Base-by-base conservation (phyloP, 1,140 invertebrate genomes). In the Idris sp. region DNA sequence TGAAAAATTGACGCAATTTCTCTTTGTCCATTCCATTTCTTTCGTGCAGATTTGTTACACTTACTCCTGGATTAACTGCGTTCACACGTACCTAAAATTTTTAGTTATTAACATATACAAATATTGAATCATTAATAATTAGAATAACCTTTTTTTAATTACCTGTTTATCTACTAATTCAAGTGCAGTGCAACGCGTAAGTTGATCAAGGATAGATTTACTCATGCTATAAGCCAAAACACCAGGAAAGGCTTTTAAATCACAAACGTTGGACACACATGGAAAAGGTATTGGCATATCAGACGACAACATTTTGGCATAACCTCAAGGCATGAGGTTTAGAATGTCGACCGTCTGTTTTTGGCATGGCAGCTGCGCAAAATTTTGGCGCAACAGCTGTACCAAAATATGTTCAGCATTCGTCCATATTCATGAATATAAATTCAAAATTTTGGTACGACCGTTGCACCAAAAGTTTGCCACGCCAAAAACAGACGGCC, bases 181-280 rank as follows among this genome's bases (percentile, higher is more conserved):
- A 68, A 96, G 88, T 9, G 93, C 93, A 6, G 91, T 88, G 78
- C 94, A 96, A 74, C 92, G 90, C 0, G 96, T 98, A 33, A 98
- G 91, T 80, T 98, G 96, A 86, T 98, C 96, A 0, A 98, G 84
- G 1, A 95, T 93, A 26, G 95, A 89, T 88, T 98, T 98, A 9
- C 95, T 96, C 80, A 97, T 91, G 76, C 93, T 93, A 80, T 98
- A 98, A 0, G 95, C 91, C 26, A 95, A 83, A 2, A 93, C 90
- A 41, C 91, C 91, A 19, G 93, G 90, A 80, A 95, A 95, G 0
- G 95, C 90, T 80, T 95, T 85, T 3, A 96, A 87, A 14, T 95
- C 96, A 80, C 91, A 93, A 0, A 98, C 93, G 83, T 96, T 97
- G 1, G 95, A 97, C 0, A 98, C 92, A 84, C 97, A 98, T 0